These are phyloP conservation scores for Dromius quadrimaculatus DNA, from an alignment of 2,888 invertebrate species.

Conservation along the genomic window DNA sequence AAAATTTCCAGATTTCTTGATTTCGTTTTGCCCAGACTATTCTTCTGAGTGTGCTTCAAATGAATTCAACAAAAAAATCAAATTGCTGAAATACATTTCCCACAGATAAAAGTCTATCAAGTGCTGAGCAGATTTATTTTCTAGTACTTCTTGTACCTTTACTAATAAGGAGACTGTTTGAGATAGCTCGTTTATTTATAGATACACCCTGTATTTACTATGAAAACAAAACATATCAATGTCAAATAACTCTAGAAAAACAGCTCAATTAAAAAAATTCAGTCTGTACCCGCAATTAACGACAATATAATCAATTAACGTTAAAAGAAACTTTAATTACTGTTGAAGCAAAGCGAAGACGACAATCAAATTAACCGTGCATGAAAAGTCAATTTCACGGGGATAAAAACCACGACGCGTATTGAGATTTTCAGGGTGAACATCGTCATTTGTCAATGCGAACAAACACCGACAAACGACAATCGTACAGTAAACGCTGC, in stretches of 20 bases:
- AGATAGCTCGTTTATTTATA: no score
- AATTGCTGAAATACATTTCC: no score
- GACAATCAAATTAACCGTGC: slow-evolving; percentile 22
- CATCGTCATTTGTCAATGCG: slow-evolving; percentile 16
- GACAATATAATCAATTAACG: slow-evolving; percentile 22
- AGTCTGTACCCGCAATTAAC: slow-evolving; percentile 8
- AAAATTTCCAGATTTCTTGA: no score
- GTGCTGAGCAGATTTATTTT: no score
- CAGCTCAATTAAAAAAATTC: slow-evolving; percentile 12
- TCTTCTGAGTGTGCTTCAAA: no score
- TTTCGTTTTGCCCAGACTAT: no score
- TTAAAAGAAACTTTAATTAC: slow-evolving; percentile 23
- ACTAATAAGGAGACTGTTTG: no score
- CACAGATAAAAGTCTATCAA: no score
- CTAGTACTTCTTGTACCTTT: no score
- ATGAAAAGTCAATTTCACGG: slow-evolving; percentile 29
- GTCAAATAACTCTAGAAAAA: not conserved
- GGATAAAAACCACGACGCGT: slow-evolving; percentile 8
- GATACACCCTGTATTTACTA: no score
- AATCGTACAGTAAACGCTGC: not conserved
- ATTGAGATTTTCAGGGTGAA: slow-evolving; percentile 24
- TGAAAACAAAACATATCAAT: not conserved
- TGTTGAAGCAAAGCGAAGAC: not conserved
- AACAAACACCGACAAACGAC: slow-evolving; percentile 20
- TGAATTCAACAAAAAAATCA: no score